phyloP scores from a whole-genome alignment of 2,888 invertebrate species.

The Zygothrica quintamaculata region DNA sequence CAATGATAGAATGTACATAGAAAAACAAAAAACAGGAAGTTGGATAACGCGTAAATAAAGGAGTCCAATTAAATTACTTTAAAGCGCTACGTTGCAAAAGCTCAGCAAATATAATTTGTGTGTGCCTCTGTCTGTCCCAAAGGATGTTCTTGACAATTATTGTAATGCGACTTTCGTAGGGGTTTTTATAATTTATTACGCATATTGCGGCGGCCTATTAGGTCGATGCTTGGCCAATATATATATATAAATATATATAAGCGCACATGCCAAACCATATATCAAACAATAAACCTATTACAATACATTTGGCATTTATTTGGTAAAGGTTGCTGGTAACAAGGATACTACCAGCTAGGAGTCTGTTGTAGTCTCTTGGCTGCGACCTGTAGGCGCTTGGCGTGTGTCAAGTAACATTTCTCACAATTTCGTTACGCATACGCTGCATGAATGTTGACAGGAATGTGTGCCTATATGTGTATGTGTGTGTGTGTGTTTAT shows the following conservation, averaged over 20 bases:
- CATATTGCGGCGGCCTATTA: constrained; percentile 30
- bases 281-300: constrained; percentile 75
- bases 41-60: constrained; percentile 33
- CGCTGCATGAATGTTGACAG: constrained; percentile 10
- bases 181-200: constrained; percentile 52
- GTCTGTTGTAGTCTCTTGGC: too few relatives aligned
- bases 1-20: constrained; percentile 43
- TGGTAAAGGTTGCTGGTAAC: neutral
- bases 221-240: constrained; percentile 31
- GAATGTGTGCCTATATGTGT: constrained; percentile 5
- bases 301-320: constrained; percentile 49
- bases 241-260: too few relatives aligned
- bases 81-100: too few relatives aligned
- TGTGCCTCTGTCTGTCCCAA: neutral
- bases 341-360: neutral
- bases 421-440: constrained; percentile 38
- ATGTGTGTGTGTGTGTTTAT: constrained; percentile 17
- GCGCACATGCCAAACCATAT: constrained; percentile 48
- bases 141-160: constrained; percentile 47
- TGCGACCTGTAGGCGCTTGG: constrained; percentile 35
- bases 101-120: constrained; percentile 16
- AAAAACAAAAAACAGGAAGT: constrained; percentile 54
- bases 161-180: constrained; percentile 10
- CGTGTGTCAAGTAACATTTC: constrained; percentile 58
- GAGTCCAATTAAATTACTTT: constrained; percentile 69